Conservation (phyloP, 1,140 invertebrate species). For the Pogonomyrmex barbatus region DNA sequence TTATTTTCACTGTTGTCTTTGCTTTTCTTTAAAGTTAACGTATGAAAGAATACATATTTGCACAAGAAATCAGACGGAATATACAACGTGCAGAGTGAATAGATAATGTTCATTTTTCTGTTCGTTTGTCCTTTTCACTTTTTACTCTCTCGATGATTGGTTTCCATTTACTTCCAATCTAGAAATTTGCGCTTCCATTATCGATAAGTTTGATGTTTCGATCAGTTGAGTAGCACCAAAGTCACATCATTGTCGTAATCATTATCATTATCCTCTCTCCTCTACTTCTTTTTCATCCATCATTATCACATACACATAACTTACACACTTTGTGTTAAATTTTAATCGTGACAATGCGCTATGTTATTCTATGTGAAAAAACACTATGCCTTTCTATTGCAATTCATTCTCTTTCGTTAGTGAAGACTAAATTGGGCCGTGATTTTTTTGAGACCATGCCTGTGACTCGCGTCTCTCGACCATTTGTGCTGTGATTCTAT, state of each 20-base stretch:
- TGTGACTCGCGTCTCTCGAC: constrained; percentile 6
- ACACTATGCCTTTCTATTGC: constrained; percentile 71
- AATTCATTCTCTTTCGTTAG: constrained; percentile 57
- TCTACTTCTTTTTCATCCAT: not conserved
- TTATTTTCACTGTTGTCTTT: constrained; percentile 10
- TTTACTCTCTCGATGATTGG: not conserved
- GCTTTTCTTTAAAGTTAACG: constrained; percentile 57
- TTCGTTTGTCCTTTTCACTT: not conserved
- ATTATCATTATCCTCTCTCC: not conserved
- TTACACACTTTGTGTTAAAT: constrained; percentile 3
- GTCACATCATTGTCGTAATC: not conserved
- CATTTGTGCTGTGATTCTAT: not conserved
- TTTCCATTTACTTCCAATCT: constrained; percentile 37
- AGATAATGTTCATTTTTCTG: constrained; percentile 40
- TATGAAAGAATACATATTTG: constrained; percentile 63
- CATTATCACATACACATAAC: constrained; percentile 24
- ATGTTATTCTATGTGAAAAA: constrained; percentile 54
- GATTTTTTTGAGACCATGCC: not conserved
- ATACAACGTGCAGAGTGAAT: constrained; percentile 28
- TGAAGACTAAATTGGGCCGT: constrained; percentile 40
- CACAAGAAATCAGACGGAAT: constrained; percentile 69
- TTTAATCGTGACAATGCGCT: constrained; percentile 28
- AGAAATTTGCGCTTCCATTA: not conserved
- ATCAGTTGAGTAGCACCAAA: constrained; percentile 1
- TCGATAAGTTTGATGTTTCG: not conserved